Conservation (phyloP, 2,797 vertebrate genomes). For the Poeciliopsis infans region DNA sequence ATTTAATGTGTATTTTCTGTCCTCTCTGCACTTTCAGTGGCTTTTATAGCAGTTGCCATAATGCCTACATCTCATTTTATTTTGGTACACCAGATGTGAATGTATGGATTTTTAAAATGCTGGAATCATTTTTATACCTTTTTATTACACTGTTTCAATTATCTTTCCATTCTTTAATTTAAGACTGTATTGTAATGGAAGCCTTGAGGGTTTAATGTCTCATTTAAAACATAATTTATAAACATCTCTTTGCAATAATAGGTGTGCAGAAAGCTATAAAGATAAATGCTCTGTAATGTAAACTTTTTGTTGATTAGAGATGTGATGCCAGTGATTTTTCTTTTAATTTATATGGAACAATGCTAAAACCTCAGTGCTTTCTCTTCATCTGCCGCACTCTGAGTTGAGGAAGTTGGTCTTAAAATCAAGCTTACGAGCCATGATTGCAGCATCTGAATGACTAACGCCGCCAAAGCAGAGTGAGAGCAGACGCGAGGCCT, state of each 20-base stretch:
- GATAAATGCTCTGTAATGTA: neutral
- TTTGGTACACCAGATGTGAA: neutral
- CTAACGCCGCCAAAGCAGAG: conserved; percentile 43
- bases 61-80: neutral
- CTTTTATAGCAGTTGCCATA: neutral
- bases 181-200: neutral
- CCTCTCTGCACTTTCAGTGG: neutral
- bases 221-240: neutral
- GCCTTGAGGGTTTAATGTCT: neutral
- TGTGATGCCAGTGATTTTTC: conserved; percentile 17
- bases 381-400: conserved; percentile 29
- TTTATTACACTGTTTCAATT: neutral
- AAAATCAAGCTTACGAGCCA: conserved; percentile 37
- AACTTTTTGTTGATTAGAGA: conserved; percentile 8
- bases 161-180: neutral
- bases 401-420: conserved; percentile 47
- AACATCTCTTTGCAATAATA: neutral
- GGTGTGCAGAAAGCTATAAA: neutral
- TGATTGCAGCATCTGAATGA: conserved; percentile 48
- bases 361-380: conserved; percentile 10
- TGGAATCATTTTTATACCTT: neutral
- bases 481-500: conserved; percentile 35
- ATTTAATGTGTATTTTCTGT: neutral
- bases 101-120: neutral
- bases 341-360: conserved; percentile 17